A percentile compares a stretch with the other conserved stretches of the same genome.
These are phyloP conservation scores for Heterodera schachtii DNA, from an alignment of 1,140 invertebrate genomes.

Conservation along the genomic window DNA sequence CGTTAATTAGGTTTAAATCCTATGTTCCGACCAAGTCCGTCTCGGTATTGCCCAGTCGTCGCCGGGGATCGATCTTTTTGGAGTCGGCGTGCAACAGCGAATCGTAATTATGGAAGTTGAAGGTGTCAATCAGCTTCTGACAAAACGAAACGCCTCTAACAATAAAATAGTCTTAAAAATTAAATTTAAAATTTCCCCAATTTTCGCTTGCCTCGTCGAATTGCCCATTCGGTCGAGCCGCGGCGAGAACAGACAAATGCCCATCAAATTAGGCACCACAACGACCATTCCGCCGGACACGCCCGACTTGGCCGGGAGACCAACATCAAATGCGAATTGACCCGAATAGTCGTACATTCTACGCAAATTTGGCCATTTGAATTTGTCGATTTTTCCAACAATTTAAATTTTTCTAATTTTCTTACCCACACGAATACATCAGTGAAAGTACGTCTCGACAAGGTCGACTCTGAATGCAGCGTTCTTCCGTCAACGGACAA, in stretches of 20 bases:
- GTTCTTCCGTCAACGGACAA: conserved; percentile 91
- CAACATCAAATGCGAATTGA: conserved; percentile 96
- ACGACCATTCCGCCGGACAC: conserved; percentile 89
- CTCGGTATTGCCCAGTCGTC: conserved; percentile 86
- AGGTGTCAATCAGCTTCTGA: conserved; percentile 80
- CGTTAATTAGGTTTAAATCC: no score
- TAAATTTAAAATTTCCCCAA: not conserved
- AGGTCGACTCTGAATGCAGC: conserved; percentile 71
- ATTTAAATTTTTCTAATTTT: no score
- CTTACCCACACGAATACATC: conserved; percentile 86
- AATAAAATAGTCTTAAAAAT: not conserved
- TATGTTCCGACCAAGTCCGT: conserved; percentile 74
- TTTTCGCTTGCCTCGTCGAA: conserved; percentile 75
- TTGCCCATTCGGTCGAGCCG: conserved; percentile 85
- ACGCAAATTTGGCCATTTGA: not conserved
- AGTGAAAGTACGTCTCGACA: conserved; percentile 72
- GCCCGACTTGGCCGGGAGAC: conserved; percentile 92
- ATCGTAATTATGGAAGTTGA: conserved; percentile 96
- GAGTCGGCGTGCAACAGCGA: conserved; percentile 87
- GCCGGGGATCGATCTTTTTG: conserved; percentile 83
- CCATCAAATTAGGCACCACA: conserved; percentile 95
- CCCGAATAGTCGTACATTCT: conserved; percentile 94
- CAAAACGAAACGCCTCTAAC: conserved; percentile 35
- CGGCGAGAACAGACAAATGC: conserved; percentile 91
- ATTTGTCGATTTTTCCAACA: no score